Base-by-base conservation (phyloP, 2,797 vertebrate genomes). In the Sebastes cheni region DNA sequence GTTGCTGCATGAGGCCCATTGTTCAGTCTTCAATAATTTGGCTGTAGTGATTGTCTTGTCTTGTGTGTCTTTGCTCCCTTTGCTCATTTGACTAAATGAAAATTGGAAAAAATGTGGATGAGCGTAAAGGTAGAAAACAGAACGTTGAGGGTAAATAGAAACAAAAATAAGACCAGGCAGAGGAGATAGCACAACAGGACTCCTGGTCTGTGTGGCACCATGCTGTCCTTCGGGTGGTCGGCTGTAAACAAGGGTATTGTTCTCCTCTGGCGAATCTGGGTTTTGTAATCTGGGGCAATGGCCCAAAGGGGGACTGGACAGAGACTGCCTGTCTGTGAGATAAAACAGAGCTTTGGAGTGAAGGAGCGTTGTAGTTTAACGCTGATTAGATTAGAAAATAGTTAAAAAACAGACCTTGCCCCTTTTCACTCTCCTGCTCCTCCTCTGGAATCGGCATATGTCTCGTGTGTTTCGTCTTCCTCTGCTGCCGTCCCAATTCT, bases 191-290 rank as follows among this genome's bases (percentile, higher is more conserved):
- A 36, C 14, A 62, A 30, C 50, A 78, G 58, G 11, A 62, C 34
- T 25, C 32, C 13, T 46, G 52, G 65, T 79, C 87, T 82, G 75
- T n/a, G 56, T 77, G 87, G 60, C 77, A 66, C 66, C 81, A 6
- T 54, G 67, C 30, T 56, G 70, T 89, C 89, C 84, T 82, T 59
- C 34, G 82, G 81, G 81, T 75, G 60, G 29, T 52, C 23, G 2
- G n/a, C 72, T 65, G 68, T 76, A 90, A 90, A 80, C 72, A 91
- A 58, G 42, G 12, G 72, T 58, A 83, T 92, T 90, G 88, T 90
- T 86, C 79, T 85, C 68, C 8, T 80, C 77, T 67, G 82, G 46
- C 18, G 30, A 87, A 84, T 91, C 79, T 84, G 81, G 69, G 54
- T 66, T 91, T 76, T 88, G 65, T 83, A 88, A 89, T 91, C 90